Percentiles rank a stretch among this genome's conserved stretches.
Conservation (phyloP, 2,888 invertebrate genomes). For the Patella caerulea region DNA sequence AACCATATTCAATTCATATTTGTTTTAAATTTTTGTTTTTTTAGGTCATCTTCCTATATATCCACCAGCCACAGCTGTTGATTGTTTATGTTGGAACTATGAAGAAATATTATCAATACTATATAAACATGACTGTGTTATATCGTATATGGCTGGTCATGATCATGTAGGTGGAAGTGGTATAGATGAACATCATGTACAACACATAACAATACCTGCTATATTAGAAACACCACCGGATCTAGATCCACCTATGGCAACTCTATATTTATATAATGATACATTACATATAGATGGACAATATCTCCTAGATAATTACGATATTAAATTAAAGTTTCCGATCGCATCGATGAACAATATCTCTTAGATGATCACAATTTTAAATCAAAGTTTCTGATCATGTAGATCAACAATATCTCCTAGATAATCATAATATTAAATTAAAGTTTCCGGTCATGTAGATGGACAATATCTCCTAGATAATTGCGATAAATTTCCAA, state of each 20-base stretch:
- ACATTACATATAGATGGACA: not conserved
- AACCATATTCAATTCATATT: not conserved
- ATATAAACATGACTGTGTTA: constrained; percentile 58
- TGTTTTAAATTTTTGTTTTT: constrained; percentile 15
- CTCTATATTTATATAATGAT: not conserved
- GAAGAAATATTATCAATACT: constrained; percentile 62
- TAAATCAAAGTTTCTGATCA: not conserved
- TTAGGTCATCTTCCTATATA: constrained; percentile 66
- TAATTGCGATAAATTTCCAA: not conserved
- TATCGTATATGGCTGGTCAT: constrained; percentile 70
- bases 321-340: not conserved
- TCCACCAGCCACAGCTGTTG: constrained; percentile 42
- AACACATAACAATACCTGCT: constrained; percentile 67
- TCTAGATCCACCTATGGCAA: constrained; percentile 21
- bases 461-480: not conserved
- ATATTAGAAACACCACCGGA: constrained; percentile 65
- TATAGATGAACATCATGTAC: constrained; percentile 63
- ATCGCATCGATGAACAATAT: not conserved
- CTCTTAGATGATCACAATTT: not conserved
- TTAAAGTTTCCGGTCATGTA: not conserved
- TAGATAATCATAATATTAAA: not conserved
- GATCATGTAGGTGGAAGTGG: constrained; percentile 66
- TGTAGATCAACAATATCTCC: not conserved
- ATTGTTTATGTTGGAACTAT: constrained; percentile 69
- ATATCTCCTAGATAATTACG: not conserved